Percentiles rank a stretch among this genome's conserved stretches.
Conservation (phyloP, 2,888 invertebrate genomes). For the Hirtodrosophila histrioides region DNA sequence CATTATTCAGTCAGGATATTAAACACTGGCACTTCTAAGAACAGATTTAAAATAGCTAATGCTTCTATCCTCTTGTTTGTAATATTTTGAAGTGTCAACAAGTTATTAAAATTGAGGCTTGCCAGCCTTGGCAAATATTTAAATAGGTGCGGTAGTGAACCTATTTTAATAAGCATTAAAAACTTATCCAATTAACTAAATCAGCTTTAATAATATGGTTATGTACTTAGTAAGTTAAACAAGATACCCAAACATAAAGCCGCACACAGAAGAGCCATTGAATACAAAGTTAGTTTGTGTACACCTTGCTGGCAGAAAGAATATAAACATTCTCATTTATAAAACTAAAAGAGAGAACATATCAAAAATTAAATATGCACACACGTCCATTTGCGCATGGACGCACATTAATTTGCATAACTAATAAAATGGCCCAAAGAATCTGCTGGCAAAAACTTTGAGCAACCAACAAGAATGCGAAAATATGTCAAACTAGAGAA, state of each 20-base stretch:
- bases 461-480: conserved; percentile 37
- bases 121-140: too few relatives aligned
- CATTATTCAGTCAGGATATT: too few relatives aligned
- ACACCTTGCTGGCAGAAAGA: neutral
- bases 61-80: too few relatives aligned
- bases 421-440: conserved; percentile 58
- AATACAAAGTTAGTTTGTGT: conserved; percentile 6
- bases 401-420: conserved; percentile 79
- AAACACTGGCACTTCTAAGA: too few relatives aligned
- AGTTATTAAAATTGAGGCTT: too few relatives aligned
- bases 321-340: conserved; percentile 5
- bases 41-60: too few relatives aligned
- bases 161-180: conserved; percentile 3
- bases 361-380: conserved; percentile 68
- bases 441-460: conserved; percentile 40
- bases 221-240: conserved; percentile 6
- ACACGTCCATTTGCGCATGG: conserved; percentile 66
- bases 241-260: neutral
- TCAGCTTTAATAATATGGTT: neutral
- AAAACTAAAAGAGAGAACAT: conserved; percentile 9
- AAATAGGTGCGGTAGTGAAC: neutral
- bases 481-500: conserved; percentile 74
- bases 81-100: too few relatives aligned
- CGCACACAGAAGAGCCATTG: conserved; percentile 1
- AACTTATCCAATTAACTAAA: conserved; percentile 54